phyloP scores from a whole-genome alignment of 2,797 vertebrate genomes.

The Cyclura pinguis region DNA sequence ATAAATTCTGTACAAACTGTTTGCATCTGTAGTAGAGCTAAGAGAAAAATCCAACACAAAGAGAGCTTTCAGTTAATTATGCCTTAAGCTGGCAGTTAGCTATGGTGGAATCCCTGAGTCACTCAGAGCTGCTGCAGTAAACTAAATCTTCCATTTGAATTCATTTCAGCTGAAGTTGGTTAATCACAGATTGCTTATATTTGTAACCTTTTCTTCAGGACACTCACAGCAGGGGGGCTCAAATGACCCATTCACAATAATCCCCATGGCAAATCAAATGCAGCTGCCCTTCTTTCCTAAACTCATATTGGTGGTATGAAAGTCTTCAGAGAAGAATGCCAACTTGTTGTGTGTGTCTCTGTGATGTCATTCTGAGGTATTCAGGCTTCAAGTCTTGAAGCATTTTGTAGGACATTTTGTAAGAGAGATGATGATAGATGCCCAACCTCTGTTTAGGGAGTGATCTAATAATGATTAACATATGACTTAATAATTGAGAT shows the following conservation, averaged over 20 bases:
- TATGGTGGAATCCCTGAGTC: slow-evolving; percentile 55
- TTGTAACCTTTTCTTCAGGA: slow-evolving; percentile 31
- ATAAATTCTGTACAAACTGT: slow-evolving; percentile 20
- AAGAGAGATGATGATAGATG: background rate
- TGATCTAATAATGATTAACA: too few relatives aligned
- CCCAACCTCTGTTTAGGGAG: background rate
- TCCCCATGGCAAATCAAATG: slow-evolving; percentile 11
- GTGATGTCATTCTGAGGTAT: slow-evolving; percentile 24
- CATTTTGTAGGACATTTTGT: background rate
- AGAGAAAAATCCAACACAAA: slow-evolving; percentile 64
- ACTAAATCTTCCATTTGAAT: slow-evolving; percentile 57
- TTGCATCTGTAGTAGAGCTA: slow-evolving; percentile 32
- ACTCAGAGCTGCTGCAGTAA: slow-evolving; percentile 28
- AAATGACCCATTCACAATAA: background rate
- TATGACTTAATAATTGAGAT: too few relatives aligned
- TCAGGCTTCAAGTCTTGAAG: background rate
- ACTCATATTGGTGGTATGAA: slow-evolving; percentile 9
- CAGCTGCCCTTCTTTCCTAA: slow-evolving; percentile 34
- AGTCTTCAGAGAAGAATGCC: background rate
- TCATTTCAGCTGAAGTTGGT: slow-evolving; percentile 54
- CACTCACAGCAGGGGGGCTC: background rate
- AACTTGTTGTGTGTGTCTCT: background rate
- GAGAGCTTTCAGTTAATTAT: slow-evolving; percentile 61
- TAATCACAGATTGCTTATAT: slow-evolving; percentile 34
- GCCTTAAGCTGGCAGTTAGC: slow-evolving; percentile 49